Conservation (phyloP, 2,888 invertebrate genomes). For the Tholera decimalis region DNA sequence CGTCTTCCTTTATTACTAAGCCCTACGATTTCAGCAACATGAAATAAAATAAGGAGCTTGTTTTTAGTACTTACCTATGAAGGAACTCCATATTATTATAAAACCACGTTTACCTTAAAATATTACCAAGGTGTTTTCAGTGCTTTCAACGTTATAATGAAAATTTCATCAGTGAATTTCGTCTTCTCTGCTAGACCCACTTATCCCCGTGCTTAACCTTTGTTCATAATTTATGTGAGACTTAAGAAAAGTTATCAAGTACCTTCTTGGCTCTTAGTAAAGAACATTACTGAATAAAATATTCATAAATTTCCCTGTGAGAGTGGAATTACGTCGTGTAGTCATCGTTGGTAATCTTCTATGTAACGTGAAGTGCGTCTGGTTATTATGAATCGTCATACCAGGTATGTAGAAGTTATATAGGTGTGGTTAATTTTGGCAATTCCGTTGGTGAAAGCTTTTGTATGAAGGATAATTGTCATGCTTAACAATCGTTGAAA, state of each 20-base stretch:
- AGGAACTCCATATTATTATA: conserved; percentile 16
- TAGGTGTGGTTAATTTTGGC: background rate
- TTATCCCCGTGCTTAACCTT: conserved; percentile 65
- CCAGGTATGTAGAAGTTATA: conserved; percentile 7
- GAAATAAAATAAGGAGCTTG: background rate
- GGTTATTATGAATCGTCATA: conserved; percentile 45
- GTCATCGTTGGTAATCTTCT: conserved; percentile 60
- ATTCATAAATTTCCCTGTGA: conserved; percentile 71
- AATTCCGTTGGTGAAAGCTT: background rate
- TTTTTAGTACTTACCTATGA: conserved; percentile 15
- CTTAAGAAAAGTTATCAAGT: conserved; percentile 73
- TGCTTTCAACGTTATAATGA: conserved; percentile 53
- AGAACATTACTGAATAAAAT: conserved; percentile 71
- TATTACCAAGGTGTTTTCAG: conserved; percentile 30
- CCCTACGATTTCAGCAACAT: too few relatives aligned
- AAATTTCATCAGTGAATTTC: conserved; percentile 63
- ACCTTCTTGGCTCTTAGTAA: conserved; percentile 67
- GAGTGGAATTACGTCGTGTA: conserved; percentile 63
- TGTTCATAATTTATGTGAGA: conserved; percentile 69
- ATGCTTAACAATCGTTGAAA: too few relatives aligned
- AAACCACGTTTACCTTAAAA: conserved; percentile 33
- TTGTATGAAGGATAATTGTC: background rate
- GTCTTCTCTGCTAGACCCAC: conserved; percentile 51
- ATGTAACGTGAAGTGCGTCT: conserved; percentile 31
- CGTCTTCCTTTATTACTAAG: too few relatives aligned